These are phyloP conservation scores for Gastracanthus pulcherrimus DNA, from an alignment of 2,888 invertebrate species.

Conservation along the genomic window DNA sequence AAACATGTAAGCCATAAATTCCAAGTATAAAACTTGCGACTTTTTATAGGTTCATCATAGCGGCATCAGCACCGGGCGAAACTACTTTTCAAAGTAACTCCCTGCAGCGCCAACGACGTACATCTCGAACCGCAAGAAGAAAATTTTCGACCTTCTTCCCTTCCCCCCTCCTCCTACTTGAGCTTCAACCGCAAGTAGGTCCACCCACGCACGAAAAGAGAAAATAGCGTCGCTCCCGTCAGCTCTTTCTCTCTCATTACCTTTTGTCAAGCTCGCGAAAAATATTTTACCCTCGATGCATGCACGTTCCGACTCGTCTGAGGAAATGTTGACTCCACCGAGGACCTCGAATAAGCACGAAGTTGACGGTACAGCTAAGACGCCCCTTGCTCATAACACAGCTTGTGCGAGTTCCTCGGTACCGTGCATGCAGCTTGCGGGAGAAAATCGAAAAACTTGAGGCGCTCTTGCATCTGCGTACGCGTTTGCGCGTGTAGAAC, in stretches of 20 bases:
- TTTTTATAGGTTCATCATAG: slow-evolving; percentile 26
- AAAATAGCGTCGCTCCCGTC: neutral
- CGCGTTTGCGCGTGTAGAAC: neutral
- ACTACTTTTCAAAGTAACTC: slow-evolving; percentile 10
- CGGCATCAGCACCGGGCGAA: neutral
- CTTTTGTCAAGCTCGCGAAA: neutral
- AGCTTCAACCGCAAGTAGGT: neutral
- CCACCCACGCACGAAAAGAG: neutral
- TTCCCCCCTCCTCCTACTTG: neutral
- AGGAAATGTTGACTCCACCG: neutral
- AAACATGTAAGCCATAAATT: slow-evolving; percentile 5
- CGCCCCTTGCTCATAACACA: neutral
- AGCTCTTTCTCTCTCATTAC: neutral
- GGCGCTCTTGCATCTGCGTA: neutral
- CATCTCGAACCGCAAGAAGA: neutral
- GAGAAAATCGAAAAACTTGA: slow-evolving; percentile 12
- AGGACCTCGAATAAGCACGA: slow-evolving; percentile 8
- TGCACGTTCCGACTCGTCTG: too few species aligned
- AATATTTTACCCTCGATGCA: neutral
- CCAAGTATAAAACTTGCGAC: slow-evolving; percentile 15
- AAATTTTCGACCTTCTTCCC: neutral
- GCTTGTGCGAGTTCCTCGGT: neutral
- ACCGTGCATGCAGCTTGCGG: too few species aligned
- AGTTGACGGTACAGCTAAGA: neutral
- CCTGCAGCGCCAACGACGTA: neutral